phyloP scores from a whole-genome alignment of 2,113 vertebrate genomes.

The Panthera tigris region DNA sequence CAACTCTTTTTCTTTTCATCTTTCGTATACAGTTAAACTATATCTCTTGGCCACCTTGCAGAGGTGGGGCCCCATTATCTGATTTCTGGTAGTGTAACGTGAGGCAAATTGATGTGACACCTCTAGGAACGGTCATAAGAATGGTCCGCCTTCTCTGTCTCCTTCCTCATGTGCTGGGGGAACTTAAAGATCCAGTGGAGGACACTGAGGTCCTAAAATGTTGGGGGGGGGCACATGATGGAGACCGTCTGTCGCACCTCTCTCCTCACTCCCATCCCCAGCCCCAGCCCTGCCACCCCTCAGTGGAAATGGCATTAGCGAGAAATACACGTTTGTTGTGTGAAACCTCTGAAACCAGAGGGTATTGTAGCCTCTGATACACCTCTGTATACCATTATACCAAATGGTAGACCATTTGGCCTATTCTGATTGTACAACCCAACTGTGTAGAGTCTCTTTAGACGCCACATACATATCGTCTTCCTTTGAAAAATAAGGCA shows the following conservation, averaged over 20 bases:
- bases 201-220: no score
- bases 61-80: background rate
- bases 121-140: background rate
- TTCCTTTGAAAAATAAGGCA: background rate
- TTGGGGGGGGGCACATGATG: background rate
- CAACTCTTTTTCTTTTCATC: background rate
- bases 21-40: background rate
- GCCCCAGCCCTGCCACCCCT: no score
- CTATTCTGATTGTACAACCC: background rate
- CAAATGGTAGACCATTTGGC: background rate
- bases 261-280: background rate
- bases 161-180: background rate
- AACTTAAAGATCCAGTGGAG: background rate
- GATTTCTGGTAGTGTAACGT: background rate
- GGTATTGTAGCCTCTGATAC: background rate
- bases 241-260: background rate
- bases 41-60: background rate
- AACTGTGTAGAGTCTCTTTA: background rate
- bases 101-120: background rate
- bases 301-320: background rate
- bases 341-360: background rate
- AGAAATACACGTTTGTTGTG: background rate
- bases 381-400: no score
- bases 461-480: background rate
- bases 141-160: background rate